Evolutionary conservation across 1,140 invertebrate genomes (phyloP), one percentile per base, ranked within the genome.

Genomic region (Hycleus phaleratus): DNA sequence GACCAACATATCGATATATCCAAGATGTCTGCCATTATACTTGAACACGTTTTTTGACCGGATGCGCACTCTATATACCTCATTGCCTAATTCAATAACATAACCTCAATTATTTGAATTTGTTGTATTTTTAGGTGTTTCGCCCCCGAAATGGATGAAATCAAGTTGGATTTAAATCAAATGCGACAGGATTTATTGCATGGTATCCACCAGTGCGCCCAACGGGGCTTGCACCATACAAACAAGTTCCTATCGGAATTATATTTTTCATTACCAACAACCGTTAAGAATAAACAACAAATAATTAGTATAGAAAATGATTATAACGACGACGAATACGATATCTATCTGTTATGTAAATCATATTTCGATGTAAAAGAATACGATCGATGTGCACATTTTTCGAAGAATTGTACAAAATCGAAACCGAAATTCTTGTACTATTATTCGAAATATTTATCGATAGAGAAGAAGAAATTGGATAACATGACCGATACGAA

Each of bases 311-410:
- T 32, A 32, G 65, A 71, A 12, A 67, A 73, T 3, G 74, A 81
- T 58, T 66, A 67, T 42, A 73, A 78, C 9, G 73, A 78, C 9
- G 73, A 81, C 62, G 83, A 91, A 68, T 81, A 82, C 49, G 86
- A 90, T 67, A 75, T 79, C 6, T 96, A 92, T 69, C 79, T 82
- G 26, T 70, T 95, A 54, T 89, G 91, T 0, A 94, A 92, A 74
- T 87, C 85, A 64, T 95, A 93, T 70, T 97, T 95, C 73, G 92
- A 97, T 76, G 77, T 89, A 10, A 88, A 91, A 67, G 94, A 97
- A 74, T 97, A 94, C 74, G 90, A 94, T 64, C 81, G 94, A 70
- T 90, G 91, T 58, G 88, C 92, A 0, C 86, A 86, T 78, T 93
- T 93, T 67, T 78, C 91, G 8, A 81, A 87, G 64, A 79, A 86